These are phyloP conservation scores for Molossus molossus DNA, from an alignment of 2,797 vertebrate genomes.

Conservation along the genomic window DNA sequence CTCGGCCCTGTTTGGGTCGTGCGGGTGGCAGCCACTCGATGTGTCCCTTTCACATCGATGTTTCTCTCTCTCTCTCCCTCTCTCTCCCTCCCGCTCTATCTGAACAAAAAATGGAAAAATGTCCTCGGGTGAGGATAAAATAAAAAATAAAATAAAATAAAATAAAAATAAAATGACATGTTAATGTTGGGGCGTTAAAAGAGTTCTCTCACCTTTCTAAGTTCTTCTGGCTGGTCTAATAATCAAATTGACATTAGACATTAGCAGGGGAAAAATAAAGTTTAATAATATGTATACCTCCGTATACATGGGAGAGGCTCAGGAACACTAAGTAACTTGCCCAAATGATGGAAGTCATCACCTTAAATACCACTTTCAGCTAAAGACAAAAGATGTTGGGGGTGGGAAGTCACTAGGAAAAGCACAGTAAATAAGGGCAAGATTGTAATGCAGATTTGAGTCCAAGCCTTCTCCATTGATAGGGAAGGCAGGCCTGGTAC, in stretches of 20 bases:
- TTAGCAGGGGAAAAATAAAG: neutral
- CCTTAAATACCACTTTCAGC: neutral
- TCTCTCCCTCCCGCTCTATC: too few relatives aligned
- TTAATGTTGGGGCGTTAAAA: neutral
- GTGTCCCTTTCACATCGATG: too few relatives aligned
- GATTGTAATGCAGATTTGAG: neutral
- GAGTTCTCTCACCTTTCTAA: neutral
- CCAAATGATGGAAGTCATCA: neutral
- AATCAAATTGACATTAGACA: neutral
- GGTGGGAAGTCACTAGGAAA: neutral
- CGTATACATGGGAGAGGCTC: neutral
- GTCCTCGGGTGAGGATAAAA: too few relatives aligned
- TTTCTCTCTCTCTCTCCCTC: too few relatives aligned
- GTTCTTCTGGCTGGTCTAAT: neutral
- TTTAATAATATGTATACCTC: neutral
- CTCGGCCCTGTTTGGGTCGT: too few relatives aligned
- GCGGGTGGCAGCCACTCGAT: too few relatives aligned
- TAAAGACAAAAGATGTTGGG: neutral
- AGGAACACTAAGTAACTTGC: neutral
- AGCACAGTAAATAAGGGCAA: neutral
- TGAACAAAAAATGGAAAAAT: too few relatives aligned
- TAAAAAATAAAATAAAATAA: too few relatives aligned
- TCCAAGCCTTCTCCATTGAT: neutral
- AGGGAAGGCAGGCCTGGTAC: neutral
- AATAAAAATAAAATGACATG: neutral